phyloP scores from a whole-genome alignment of 2,113 vertebrate species.

The Dermatemys mawii region DNA sequence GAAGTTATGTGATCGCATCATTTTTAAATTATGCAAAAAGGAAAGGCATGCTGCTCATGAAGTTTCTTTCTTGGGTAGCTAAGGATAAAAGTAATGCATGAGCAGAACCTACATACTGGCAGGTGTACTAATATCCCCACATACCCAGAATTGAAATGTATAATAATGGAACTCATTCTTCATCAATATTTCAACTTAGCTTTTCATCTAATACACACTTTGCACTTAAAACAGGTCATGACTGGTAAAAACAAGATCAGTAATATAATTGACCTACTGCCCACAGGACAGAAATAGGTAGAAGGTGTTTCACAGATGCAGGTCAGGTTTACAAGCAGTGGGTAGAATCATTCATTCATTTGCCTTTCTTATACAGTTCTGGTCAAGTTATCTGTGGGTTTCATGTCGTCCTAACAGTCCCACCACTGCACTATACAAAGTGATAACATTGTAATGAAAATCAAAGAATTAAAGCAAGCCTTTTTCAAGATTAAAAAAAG shows the following conservation, averaged over 20 bases:
- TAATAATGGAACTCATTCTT: not conserved
- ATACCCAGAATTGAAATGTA: not conserved
- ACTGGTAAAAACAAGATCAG: not conserved
- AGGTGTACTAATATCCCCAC: not conserved
- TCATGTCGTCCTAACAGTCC: not conserved
- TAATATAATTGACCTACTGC: too few species aligned
- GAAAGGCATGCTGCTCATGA: not conserved
- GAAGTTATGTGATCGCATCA: not conserved
- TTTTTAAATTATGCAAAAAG: not conserved
- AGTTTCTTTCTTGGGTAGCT: not conserved
- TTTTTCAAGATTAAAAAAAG: not conserved
- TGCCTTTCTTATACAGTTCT: not conserved
- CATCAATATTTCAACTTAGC: not conserved
- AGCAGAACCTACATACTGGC: not conserved
- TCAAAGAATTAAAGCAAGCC: not conserved
- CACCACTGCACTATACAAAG: not conserved
- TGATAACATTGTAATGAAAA: not conserved
- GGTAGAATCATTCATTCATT: not conserved
- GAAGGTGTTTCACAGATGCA: not conserved
- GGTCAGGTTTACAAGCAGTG: not conserved
- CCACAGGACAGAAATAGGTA: not conserved
- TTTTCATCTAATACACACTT: accelerated
- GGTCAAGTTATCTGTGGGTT: not conserved
- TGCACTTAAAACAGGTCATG: not conserved
- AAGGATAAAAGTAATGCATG: not conserved